Percentiles rank a stretch among this genome's conserved stretches.
phyloP scores from a whole-genome alignment of 2,888 invertebrate genomes.

The Rotaria sp. region DNA sequence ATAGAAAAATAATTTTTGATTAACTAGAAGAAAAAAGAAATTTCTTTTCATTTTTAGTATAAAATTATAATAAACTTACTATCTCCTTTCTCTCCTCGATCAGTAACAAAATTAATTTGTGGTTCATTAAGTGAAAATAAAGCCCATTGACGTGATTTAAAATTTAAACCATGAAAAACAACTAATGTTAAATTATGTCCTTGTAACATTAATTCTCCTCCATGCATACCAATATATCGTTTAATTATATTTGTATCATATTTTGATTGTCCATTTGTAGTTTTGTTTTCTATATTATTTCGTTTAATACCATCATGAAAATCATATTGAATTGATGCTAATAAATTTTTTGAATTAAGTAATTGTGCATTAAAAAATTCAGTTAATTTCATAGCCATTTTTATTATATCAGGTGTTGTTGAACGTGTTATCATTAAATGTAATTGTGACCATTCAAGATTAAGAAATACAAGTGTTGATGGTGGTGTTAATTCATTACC shows the following conservation, averaged over 20 bases:
- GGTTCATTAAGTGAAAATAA: slow-evolving; percentile 85
- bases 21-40: not conserved
- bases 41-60: not conserved
- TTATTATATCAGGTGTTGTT: slow-evolving; percentile 87
- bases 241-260: slow-evolving; percentile 4
- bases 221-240: slow-evolving; percentile 60
- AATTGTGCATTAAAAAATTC: slow-evolving; percentile 97
- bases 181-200: slow-evolving; percentile 80
- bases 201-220: slow-evolving; percentile 67
- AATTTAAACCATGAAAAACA: slow-evolving; percentile 93
- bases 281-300: not conserved
- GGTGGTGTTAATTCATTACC: not conserved
- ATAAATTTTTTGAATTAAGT: slow-evolving; percentile 76
- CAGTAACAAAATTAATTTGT: slow-evolving; percentile 81
- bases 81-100: slow-evolving; percentile 51
- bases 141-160: slow-evolving; percentile 90
- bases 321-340: slow-evolving; percentile 34
- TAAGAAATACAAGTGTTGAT: slow-evolving; percentile 81
- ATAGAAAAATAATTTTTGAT: slow-evolving; percentile 34
- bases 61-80: not conserved
- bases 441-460: slow-evolving; percentile 83
- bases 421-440: slow-evolving; percentile 93
- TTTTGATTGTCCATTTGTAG: not conserved
- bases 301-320: slow-evolving; percentile 33
- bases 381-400: slow-evolving; percentile 89